A percentile compares a stretch with the other conserved stretches of the same genome.
These are phyloP conservation scores for Pachypsylla venusta DNA, from an alignment of 1,140 invertebrate genomes.

Conservation along the genomic window DNA sequence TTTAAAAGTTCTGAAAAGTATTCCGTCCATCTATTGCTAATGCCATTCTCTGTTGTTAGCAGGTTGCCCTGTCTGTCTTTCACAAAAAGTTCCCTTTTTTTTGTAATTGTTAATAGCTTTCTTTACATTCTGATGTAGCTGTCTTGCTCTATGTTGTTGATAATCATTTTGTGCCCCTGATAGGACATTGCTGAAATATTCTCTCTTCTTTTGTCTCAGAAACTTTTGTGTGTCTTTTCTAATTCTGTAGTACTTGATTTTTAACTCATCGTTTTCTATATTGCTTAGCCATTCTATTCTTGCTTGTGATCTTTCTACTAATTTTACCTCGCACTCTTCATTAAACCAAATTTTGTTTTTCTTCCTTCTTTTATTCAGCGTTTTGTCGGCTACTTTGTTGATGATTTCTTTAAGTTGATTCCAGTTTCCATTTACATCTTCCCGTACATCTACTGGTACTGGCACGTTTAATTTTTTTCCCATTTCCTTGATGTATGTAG, in stretches of 20 bases:
- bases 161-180: constrained; percentile 8
- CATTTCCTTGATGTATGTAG: neutral
- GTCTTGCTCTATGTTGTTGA: constrained; percentile 12
- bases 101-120: constrained; percentile 8
- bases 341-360: constrained; percentile 19
- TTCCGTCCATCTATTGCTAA: constrained; percentile 2
- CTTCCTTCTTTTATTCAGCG: neutral
- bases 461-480: neutral
- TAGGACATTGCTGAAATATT: constrained; percentile 12
- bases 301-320: constrained; percentile 13
- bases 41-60: constrained; percentile 1
- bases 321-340: constrained; percentile 14
- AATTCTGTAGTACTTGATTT: neutral
- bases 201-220: constrained; percentile 12
- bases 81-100: neutral
- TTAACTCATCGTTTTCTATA: neutral
- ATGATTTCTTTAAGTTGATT: constrained; percentile 5
- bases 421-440: neutral
- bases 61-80: constrained; percentile 9
- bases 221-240: constrained; percentile 10
- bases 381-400: neutral
- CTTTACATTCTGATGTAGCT: constrained; percentile 14
- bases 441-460: neutral
- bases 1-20: neutral
- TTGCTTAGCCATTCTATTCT: constrained; percentile 13